Evolutionary conservation across 2,888 invertebrate species (phyloP).

Genomic region (Baccha elongata): DNA sequence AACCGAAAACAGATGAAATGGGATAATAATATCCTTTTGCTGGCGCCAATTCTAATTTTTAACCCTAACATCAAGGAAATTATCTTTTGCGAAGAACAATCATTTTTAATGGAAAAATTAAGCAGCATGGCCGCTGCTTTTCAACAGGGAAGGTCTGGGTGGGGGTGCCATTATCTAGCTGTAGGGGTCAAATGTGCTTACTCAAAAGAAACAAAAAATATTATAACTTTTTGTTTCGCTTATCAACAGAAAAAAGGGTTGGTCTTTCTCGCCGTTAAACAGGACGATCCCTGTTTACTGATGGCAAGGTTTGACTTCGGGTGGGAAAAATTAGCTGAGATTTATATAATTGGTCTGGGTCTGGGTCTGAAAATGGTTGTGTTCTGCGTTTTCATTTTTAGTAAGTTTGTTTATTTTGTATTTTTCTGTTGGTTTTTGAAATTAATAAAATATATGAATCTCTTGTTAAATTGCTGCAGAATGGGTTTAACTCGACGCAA

Average conservation of each 20-base stretch:
- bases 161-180: conserved; percentile 15
- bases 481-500: conserved; percentile 7
- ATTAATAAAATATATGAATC: conserved; percentile 66
- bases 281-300: not conserved
- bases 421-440: conserved; percentile 63
- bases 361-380: conserved; percentile 52
- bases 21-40: conserved; percentile 65
- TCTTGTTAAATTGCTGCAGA: not conserved
- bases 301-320: no score
- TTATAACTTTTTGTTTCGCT: conserved; percentile 35
- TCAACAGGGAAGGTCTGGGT: no score
- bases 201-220: conserved; percentile 14
- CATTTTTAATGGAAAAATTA: conserved; percentile 74
- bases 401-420: conserved; percentile 62
- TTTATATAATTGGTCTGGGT: conserved; percentile 70
- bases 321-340: conserved; percentile 64
- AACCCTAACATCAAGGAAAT: conserved; percentile 71
- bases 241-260: conserved; percentile 63
- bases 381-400: conserved; percentile 17
- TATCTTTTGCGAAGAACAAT: conserved; percentile 73
- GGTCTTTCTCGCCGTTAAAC: conserved; percentile 6
- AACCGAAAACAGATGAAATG: conserved; percentile 60
- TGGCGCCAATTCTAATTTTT: conserved; percentile 73
- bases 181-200: conserved; percentile 57
- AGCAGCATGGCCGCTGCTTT: conserved; percentile 38